These are phyloP conservation scores for Oenanthe melanoleuca DNA, from an alignment of 2,113 vertebrate species.

Conservation along the genomic window DNA sequence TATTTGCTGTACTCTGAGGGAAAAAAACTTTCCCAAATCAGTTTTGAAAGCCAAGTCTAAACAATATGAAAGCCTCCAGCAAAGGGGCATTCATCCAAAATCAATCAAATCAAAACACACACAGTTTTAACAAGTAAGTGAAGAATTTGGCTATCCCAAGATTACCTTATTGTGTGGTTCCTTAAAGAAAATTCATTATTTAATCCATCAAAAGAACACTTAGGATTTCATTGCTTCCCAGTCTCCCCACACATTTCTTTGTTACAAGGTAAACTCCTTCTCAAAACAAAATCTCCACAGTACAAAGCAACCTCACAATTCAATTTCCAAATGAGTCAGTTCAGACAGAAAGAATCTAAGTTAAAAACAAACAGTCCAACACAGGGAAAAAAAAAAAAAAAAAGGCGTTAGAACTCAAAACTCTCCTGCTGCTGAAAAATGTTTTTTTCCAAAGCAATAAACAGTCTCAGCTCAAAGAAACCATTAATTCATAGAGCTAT, in stretches of 20 bases:
- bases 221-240: background rate
- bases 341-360: constrained; percentile 11
- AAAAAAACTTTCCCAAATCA: constrained; percentile 13
- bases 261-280: background rate
- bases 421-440: background rate
- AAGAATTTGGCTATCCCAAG: background rate
- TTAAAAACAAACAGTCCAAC: constrained; percentile 6
- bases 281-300: background rate
- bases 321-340: constrained; percentile 21
- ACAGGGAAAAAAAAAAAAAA: background rate
- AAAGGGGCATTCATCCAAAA: constrained; percentile 41
- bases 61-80: constrained; percentile 49
- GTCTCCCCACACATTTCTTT: constrained; percentile 11
- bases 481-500: background rate
- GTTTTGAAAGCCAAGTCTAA: constrained; percentile 56
- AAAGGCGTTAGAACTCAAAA: background rate
- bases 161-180: constrained; percentile 17
- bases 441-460: background rate
- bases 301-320: background rate
- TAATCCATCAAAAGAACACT: constrained; percentile 30
- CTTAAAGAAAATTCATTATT: constrained; percentile 37
- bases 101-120: constrained; percentile 48
- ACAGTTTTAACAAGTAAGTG: background rate
- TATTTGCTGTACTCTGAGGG: constrained; percentile 38
- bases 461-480: background rate